Conservation (phyloP, 2,888 invertebrate species). For the Sussaba pulchella region DNA sequence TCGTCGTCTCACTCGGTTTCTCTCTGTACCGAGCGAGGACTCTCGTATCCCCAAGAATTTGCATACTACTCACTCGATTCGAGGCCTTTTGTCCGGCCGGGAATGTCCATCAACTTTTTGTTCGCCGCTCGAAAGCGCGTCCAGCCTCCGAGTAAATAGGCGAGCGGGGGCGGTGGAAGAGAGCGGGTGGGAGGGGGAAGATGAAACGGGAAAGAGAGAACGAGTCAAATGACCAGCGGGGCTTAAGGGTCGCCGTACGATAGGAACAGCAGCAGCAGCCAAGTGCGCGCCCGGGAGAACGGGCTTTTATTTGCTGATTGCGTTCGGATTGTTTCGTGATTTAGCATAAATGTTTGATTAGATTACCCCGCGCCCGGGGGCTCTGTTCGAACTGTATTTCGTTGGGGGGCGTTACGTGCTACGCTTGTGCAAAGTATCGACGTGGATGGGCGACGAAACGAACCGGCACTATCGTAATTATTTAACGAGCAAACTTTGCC, state of each 20-base stretch:
- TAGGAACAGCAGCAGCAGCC: conserved; percentile 63
- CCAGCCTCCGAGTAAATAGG: conserved; percentile 81
- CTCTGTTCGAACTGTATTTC: conserved; percentile 52
- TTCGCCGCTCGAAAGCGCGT: conserved; percentile 72
- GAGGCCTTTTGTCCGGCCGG: conserved; percentile 82
- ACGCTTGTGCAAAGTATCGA: conserved; percentile 77
- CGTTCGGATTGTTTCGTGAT: conserved; percentile 85
- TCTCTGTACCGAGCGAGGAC: conserved; percentile 43
- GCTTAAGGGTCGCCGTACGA: conserved; percentile 79
- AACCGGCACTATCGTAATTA: conserved; percentile 76
- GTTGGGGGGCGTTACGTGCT: conserved; percentile 26
- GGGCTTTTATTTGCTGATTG: conserved; percentile 84
- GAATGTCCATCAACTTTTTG: conserved; percentile 85
- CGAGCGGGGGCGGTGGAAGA: conserved; percentile 44
- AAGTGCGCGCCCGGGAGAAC: conserved; percentile 62
- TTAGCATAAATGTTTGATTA: conserved; percentile 85
- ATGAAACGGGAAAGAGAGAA: conserved; percentile 69
- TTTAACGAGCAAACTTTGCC: conserved; percentile 74
- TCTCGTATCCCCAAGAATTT: conserved; percentile 77
- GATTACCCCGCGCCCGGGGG: conserved; percentile 74
- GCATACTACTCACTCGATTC: conserved; percentile 79
- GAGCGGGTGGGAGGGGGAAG: conserved; percentile 20
- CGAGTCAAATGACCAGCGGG: conserved; percentile 84
- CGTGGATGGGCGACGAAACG: conserved; percentile 75
- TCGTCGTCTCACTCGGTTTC: conserved; percentile 59